These are phyloP conservation scores for Acanthisitta chloris DNA, from an alignment of 2,113 vertebrate species.

Conservation along the genomic window DNA sequence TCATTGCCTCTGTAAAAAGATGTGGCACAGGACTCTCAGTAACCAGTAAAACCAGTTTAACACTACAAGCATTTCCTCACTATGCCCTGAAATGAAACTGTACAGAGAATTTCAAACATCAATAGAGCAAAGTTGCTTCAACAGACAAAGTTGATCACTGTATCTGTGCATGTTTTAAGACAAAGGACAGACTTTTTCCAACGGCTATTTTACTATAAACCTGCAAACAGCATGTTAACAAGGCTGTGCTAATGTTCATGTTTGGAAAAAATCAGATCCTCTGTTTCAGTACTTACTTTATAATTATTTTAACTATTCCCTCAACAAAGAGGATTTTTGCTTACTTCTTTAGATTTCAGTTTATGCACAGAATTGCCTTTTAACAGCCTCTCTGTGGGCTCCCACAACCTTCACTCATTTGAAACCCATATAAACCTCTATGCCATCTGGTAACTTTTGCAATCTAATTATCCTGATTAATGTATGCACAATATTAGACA, in stretches of 20 bases:
- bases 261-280: conserved; percentile 28
- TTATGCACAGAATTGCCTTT: conserved; percentile 55
- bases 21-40: neutral
- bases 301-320: conserved; percentile 65
- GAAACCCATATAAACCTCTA: conserved; percentile 52
- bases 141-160: neutral
- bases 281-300: conserved; percentile 50
- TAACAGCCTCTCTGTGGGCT: conserved; percentile 46
- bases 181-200: neutral
- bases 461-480: conserved; percentile 57
- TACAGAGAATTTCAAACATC: neutral
- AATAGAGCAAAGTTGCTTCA: neutral
- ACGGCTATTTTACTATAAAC: neutral
- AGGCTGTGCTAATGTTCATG: neutral
- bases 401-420: conserved; percentile 41
- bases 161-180: neutral
- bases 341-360: conserved; percentile 43
- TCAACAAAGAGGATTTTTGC: conserved; percentile 32
- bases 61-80: neutral
- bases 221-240: conserved; percentile 33
- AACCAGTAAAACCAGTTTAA: neutral
- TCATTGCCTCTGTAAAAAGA: neutral
- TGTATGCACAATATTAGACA: conserved; percentile 37
- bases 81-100: neutral
- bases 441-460: conserved; percentile 62